phyloP scores from a whole-genome alignment of 1,140 invertebrate species.

The Caenorhabditis briggsae region DNA sequence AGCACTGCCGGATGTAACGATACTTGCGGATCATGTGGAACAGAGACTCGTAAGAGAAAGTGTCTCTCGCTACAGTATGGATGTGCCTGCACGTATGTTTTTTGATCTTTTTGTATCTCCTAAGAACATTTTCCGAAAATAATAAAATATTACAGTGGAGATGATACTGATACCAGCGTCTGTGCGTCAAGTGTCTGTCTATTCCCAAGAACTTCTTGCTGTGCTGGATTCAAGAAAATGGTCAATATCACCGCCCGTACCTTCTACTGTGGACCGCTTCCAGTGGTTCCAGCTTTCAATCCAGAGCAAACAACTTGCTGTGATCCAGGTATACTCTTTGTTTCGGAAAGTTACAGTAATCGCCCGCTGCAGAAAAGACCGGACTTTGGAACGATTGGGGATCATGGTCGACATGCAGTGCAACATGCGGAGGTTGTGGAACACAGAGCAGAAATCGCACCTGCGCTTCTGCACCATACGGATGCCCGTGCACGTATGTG shows the following conservation, averaged over 20 bases:
- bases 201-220: slow-evolving; percentile 48
- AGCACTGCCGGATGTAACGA: slow-evolving; percentile 23
- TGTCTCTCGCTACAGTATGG: slow-evolving; percentile 52
- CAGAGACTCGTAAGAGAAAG: slow-evolving; percentile 46
- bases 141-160: neutral
- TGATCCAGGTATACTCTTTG: slow-evolving; percentile 18
- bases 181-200: slow-evolving; percentile 40
- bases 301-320: slow-evolving; percentile 49
- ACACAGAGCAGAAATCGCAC: slow-evolving; percentile 37
- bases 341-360: neutral
- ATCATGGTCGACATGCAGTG: slow-evolving; percentile 44
- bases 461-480: slow-evolving; percentile 27
- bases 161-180: slow-evolving; percentile 15
- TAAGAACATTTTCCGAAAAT: too few species aligned
- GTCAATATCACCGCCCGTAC: slow-evolving; percentile 20
- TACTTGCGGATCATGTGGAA: slow-evolving; percentile 54
- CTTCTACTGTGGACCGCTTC: slow-evolving; percentile 52
- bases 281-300: slow-evolving; percentile 42
- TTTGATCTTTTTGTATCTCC: neutral
- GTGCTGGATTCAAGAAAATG: slow-evolving; percentile 39
- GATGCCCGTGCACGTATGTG: slow-evolving; percentile 30
- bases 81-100: slow-evolving; percentile 52
- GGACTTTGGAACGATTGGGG: slow-evolving; percentile 57
- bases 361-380: slow-evolving; percentile 1
- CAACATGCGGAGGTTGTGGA: slow-evolving; percentile 19